A percentile compares a stretch with the other conserved stretches of the same genome.
Conservation (phyloP, 2,888 invertebrate genomes). For the Agrochola lota region DNA sequence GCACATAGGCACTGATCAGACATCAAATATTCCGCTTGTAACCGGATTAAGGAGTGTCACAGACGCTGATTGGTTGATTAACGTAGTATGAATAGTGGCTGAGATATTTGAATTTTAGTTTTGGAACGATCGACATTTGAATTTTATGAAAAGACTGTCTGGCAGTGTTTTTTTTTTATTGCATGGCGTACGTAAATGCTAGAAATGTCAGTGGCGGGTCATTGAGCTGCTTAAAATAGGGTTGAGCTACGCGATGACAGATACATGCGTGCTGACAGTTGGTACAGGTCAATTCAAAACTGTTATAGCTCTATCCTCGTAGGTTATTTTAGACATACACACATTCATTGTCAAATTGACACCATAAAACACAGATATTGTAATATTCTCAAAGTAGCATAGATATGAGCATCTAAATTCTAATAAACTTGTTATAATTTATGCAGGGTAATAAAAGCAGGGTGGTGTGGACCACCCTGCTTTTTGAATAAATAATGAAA, state of each 20-base stretch:
- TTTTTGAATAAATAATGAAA: constrained; percentile 60
- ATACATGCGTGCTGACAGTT: not conserved
- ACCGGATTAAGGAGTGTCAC: constrained; percentile 65
- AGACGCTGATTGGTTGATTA: constrained; percentile 63
- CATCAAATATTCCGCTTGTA: constrained; percentile 71
- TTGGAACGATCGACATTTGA: not conserved
- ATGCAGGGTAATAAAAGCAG: no score
- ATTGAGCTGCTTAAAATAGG: constrained; percentile 2
- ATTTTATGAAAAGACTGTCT: not conserved
- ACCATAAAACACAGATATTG: not conserved
- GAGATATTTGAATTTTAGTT: constrained; percentile 38
- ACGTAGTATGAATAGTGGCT: constrained; percentile 30
- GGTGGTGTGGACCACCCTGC: constrained; percentile 31
- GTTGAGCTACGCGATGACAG: constrained; percentile 2
- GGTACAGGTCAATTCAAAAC: not conserved
- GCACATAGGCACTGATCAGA: constrained; percentile 56
- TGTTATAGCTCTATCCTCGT: not conserved
- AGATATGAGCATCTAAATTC: constrained; percentile 31
- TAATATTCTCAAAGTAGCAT: not conserved
- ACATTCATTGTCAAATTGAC: not conserved
- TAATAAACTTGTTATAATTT: constrained; percentile 43
- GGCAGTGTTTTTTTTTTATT: not conserved
- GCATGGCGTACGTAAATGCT: not conserved
- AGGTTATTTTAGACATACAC: not conserved
- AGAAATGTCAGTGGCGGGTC: not conserved